Conservation (phyloP, 2,797 vertebrate species). For the Macropodus opercularis region DNA sequence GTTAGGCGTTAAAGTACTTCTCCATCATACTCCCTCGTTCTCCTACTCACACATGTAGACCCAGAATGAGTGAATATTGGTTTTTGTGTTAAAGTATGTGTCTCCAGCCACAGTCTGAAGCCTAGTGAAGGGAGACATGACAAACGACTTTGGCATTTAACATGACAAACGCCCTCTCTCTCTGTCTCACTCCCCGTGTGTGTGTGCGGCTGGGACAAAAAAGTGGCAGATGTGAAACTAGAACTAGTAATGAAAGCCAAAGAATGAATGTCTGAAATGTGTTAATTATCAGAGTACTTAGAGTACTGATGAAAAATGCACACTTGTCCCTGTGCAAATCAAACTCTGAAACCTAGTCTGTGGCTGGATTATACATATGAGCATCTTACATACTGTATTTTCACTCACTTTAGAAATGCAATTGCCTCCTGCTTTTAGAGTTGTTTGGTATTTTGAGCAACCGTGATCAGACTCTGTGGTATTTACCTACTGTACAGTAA, state of each 20-base stretch:
- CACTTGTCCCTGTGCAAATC: constrained; percentile 16
- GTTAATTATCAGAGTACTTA: constrained; percentile 15
- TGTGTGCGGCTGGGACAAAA: constrained; percentile 9
- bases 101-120: constrained; percentile 62
- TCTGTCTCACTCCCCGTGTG: constrained; percentile 14
- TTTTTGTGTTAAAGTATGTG: constrained; percentile 70
- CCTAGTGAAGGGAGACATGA: constrained; percentile 71
- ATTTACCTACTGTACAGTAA: constrained; percentile 9
- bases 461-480: constrained; percentile 5
- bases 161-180: constrained; percentile 66
- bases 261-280: constrained; percentile 10
- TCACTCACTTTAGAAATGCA: constrained; percentile 3
- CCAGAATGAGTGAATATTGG: constrained; percentile 48
- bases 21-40: not conserved
- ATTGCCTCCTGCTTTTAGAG: constrained; percentile 1
- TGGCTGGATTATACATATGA: not conserved
- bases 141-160: constrained; percentile 80
- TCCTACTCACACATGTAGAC: not conserved
- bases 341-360: constrained; percentile 8
- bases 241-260: constrained; percentile 1
- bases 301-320: not conserved
- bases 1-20: constrained; percentile 23
- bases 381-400: not conserved
- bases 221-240: constrained; percentile 12
- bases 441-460: constrained; percentile 16